Conservation (phyloP, 53 echinoderm and acorn worm species). For the Paelopatides confundens region DNA sequence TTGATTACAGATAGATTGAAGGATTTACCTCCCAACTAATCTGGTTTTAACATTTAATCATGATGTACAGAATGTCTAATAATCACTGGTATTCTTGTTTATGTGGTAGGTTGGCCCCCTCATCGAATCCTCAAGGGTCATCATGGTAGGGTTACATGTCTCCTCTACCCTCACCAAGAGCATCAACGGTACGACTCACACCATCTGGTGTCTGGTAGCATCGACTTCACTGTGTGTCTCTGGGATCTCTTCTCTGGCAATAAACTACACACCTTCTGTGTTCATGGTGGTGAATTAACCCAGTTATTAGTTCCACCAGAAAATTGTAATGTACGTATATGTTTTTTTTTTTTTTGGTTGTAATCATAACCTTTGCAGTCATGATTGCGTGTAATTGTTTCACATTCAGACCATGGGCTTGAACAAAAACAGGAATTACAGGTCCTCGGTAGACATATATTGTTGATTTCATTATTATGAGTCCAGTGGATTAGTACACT, state of each 20-base stretch:
- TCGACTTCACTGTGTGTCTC: constrained; percentile 92
- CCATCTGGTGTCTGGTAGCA: constrained; percentile 92
- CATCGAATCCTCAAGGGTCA: constrained; percentile 96
- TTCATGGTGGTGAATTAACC: constrained; percentile 95
- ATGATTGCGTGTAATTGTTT: too few relatives aligned
- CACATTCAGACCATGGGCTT: too few relatives aligned
- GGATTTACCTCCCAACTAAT: too few relatives aligned
- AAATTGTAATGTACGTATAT: constrained; percentile 88
- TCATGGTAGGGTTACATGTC: constrained; percentile 94
- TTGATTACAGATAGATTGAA: too few relatives aligned
- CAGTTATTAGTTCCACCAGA: constrained; percentile 92
- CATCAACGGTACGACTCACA: constrained; percentile 75
- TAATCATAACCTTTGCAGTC: too few relatives aligned
- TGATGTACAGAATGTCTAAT: background rate
- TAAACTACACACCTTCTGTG: constrained; percentile 92
- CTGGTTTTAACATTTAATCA: background rate
- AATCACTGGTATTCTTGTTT: background rate
- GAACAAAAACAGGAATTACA: too few relatives aligned
- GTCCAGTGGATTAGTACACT: too few relatives aligned
- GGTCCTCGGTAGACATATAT: too few relatives aligned
- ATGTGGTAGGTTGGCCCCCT: constrained; percentile 88
- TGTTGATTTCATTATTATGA: too few relatives aligned
- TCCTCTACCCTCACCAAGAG: constrained; percentile 97
- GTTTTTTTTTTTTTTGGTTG: background rate
- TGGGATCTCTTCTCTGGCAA: constrained; percentile 95